Evolutionary conservation across 2,113 vertebrate species (phyloP).

Genomic region (Athene noctua): DNA sequence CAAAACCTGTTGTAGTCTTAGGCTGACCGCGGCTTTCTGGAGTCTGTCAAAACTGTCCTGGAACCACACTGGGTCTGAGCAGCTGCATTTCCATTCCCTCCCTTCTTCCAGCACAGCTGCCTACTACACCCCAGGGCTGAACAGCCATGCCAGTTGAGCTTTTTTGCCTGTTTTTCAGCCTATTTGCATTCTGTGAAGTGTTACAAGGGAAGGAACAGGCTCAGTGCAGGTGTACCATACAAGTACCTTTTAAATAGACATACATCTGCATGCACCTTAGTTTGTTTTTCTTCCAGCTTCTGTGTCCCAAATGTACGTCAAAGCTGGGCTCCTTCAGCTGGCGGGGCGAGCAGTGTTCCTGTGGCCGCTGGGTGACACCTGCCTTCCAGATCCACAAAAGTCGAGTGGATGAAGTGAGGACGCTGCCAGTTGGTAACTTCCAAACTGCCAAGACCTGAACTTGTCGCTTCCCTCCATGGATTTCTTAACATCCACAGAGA

Average conservation of each 20-base stretch:
- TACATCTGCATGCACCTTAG: accelerated
- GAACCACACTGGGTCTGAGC: background rate
- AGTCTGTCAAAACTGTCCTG: background rate
- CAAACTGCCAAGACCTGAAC: conserved; percentile 30
- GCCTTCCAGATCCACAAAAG: conserved; percentile 95
- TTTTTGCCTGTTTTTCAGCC: background rate
- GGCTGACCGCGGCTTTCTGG: background rate
- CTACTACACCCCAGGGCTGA: background rate
- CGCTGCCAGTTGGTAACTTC: conserved; percentile 51
- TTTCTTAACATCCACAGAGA: accelerated
- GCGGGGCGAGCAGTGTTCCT: conserved; percentile 93
- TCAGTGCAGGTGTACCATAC: too few relatives aligned
- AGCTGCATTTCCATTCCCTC: background rate
- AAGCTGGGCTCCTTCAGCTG: conserved; percentile 96
- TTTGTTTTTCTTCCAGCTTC: conserved; percentile 76
- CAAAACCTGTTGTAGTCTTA: background rate
- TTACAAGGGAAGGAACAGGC: background rate
- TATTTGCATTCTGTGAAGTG: background rate
- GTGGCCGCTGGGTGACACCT: conserved; percentile 90
- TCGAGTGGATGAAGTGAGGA: conserved; percentile 87
- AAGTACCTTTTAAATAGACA: background rate
- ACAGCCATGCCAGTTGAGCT: background rate
- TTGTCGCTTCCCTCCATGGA: accelerated
- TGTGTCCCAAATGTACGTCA: conserved; percentile 89
- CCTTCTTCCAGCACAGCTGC: background rate